Conservation (phyloP, 35 echinoderm and acorn worm genomes). For the Diadema setosum region DNA sequence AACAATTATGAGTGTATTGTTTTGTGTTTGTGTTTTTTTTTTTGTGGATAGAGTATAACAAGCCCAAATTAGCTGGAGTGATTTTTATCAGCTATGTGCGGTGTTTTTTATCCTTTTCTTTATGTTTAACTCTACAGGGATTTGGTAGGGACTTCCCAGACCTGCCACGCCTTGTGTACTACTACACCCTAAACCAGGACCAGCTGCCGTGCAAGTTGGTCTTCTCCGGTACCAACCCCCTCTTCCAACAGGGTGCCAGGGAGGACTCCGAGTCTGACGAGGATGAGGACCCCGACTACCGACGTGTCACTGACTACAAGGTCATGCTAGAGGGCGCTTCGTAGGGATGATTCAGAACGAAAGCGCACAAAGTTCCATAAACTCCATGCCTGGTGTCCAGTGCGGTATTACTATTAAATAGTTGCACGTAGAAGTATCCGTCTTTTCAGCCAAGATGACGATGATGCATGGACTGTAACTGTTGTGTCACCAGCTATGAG, state of each 20-base stretch:
- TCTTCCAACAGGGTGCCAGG: conserved; percentile 56
- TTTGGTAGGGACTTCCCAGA: conserved; percentile 94
- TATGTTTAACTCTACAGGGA: too few species aligned
- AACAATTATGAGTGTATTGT: too few species aligned
- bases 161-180: conserved; percentile 78
- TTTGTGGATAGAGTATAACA: too few species aligned
- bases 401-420: too few species aligned
- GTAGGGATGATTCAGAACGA: background rate
- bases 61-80: too few species aligned
- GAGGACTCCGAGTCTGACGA: conserved; percentile 43
- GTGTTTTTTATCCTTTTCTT: too few species aligned
- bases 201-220: conserved; percentile 88
- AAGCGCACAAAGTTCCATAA: too few species aligned
- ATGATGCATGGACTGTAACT: background rate
- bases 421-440: background rate
- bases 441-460: background rate
- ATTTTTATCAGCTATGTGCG: too few species aligned
- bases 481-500: background rate
- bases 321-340: conserved; percentile 60
- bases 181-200: conserved; percentile 86
- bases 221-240: conserved; percentile 81
- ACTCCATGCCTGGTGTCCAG: too few species aligned
- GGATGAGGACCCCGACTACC: conserved; percentile 83
- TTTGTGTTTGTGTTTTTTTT: background rate
- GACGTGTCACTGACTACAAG: conserved; percentile 77